These are phyloP conservation scores for Zapus hudsonius DNA, from an alignment of 2,113 vertebrate species.

Conservation along the genomic window DNA sequence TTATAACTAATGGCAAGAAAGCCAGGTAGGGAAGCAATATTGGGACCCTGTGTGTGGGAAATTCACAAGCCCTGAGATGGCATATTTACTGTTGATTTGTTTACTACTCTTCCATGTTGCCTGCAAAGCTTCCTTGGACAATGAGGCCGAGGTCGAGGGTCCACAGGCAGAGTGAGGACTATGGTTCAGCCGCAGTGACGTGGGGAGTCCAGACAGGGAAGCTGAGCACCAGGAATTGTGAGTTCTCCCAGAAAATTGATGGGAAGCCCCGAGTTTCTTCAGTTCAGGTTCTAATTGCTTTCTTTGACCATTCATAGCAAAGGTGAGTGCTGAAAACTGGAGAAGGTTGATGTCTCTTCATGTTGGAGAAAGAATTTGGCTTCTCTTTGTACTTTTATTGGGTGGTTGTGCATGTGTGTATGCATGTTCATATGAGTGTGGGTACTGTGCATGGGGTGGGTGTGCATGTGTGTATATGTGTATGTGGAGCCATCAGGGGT, in stretches of 20 bases:
- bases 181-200: neutral
- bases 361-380: neutral
- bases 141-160: neutral
- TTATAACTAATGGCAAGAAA: neutral
- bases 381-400: neutral
- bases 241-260: neutral
- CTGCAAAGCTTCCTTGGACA: neutral
- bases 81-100: neutral
- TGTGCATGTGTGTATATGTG: too few relatives aligned
- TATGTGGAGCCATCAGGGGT: too few relatives aligned
- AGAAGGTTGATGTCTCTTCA: neutral
- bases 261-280: neutral
- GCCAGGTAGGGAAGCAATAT: neutral
- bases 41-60: neutral
- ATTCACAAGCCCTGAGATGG: neutral
- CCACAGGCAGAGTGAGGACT: neutral
- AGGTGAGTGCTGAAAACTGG: neutral
- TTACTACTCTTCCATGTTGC: conserved; percentile 6
- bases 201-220: neutral
- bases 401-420: too few relatives aligned
- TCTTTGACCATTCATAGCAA: neutral
- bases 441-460: too few relatives aligned
- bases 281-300: neutral
- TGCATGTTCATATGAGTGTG: too few relatives aligned
- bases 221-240: neutral